Conservation (phyloP, 2,797 vertebrate genomes). For the Neosilurus hyrtlii region DNA sequence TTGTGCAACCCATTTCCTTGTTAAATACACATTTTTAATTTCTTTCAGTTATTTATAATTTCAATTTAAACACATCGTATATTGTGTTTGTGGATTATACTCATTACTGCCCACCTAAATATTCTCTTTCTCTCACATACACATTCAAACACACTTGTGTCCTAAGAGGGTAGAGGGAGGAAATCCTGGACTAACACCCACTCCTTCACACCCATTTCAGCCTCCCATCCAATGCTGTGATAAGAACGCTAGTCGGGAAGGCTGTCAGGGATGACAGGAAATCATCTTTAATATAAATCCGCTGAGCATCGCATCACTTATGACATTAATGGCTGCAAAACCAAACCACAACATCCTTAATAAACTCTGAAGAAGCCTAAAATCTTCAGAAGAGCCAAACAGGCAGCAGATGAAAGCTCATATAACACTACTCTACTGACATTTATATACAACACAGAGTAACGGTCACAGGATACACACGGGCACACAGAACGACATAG, state of each 20-base stretch:
- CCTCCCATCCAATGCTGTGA: background rate
- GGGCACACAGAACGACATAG: background rate
- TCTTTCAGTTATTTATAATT: too few species aligned
- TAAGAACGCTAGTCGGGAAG: background rate
- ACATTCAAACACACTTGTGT: background rate
- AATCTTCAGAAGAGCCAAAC: background rate
- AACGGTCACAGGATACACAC: background rate
- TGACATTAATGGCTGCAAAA: background rate
- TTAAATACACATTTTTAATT: too few species aligned
- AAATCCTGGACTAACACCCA: slow-evolving; percentile 19
- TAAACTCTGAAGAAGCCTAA: background rate
- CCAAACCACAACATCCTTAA: background rate
- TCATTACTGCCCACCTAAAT: background rate
- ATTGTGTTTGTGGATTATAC: too few species aligned
- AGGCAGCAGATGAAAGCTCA: background rate
- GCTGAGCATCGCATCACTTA: background rate
- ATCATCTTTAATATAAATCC: background rate
- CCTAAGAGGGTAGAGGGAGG: slow-evolving; percentile 8
- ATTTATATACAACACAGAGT: background rate
- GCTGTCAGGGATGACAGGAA: background rate
- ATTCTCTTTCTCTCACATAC: background rate
- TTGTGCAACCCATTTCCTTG: too few species aligned
- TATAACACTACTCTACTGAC: background rate
- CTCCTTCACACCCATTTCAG: background rate
- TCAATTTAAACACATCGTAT: too few species aligned